Percentiles rank a stretch among this genome's conserved stretches.
Conservation (phyloP, 2,797 vertebrate species). For the Acanthornis magna region DNA sequence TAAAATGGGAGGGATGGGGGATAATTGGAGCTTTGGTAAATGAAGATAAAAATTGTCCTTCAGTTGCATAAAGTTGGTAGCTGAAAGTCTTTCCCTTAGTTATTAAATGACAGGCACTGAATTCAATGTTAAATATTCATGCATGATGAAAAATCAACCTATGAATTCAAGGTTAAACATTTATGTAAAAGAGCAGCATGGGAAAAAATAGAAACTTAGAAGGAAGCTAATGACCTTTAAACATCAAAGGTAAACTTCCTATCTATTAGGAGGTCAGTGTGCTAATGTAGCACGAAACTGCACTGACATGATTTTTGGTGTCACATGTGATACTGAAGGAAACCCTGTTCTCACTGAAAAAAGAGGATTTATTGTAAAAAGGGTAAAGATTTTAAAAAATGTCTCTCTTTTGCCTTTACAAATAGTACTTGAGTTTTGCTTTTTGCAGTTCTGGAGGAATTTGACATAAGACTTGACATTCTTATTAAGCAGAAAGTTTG, state of each 20-base stretch:
- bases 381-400: neutral
- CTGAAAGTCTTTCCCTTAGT: neutral
- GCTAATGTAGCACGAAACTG: neutral
- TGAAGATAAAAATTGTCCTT: neutral
- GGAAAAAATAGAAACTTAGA: neutral
- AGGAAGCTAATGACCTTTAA: slow-evolving; percentile 15
- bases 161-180: slow-evolving; percentile 26
- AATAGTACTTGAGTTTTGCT: neutral
- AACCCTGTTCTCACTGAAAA: neutral
- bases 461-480: neutral
- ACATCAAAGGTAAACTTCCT: slow-evolving; percentile 1
- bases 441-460: neutral
- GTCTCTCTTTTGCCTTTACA: neutral
- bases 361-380: neutral
- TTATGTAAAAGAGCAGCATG: neutral
- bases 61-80: neutral
- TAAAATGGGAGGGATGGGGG: neutral
- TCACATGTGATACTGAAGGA: neutral
- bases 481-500: neutral
- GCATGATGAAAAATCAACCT: neutral
- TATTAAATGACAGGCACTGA: neutral
- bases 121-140: slow-evolving; percentile 4
- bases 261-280: neutral
- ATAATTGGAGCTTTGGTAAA: neutral
- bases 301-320: neutral